Conservation (phyloP, 2,113 vertebrate genomes). For the Hydropotes inermis region DNA sequence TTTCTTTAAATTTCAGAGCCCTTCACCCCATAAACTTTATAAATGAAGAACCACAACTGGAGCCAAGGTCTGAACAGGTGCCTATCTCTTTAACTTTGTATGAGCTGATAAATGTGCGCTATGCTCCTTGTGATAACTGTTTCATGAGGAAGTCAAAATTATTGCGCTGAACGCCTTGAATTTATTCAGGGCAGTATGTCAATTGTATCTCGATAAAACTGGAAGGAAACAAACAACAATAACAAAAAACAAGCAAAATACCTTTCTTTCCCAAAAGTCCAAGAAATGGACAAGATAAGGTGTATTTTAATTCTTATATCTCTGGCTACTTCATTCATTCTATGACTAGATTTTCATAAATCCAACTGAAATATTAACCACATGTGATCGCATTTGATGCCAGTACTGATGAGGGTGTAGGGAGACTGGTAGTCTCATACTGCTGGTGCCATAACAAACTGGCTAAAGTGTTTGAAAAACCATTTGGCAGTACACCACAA, state of each 20-base stretch:
- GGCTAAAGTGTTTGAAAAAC: neutral
- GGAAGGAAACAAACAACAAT: neutral
- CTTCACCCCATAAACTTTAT: neutral
- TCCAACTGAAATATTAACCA: neutral
- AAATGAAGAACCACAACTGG: slow-evolving; percentile 41
- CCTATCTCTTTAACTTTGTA: neutral
- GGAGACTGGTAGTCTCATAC: neutral
- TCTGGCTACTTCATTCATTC: neutral
- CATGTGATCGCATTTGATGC: neutral
- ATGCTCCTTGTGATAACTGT: neutral
- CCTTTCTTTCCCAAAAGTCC: neutral
- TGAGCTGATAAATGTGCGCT: neutral
- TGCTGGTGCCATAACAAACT: neutral
- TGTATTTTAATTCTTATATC: neutral
- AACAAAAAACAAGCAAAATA: neutral
- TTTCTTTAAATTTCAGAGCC: neutral
- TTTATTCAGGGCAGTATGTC: neutral
- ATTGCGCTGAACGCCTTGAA: neutral
- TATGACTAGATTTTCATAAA: neutral
- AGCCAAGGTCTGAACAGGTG: slow-evolving; percentile 53
- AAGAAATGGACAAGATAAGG: neutral
- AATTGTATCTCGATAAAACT: neutral
- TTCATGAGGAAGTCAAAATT: neutral
- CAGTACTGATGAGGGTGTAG: neutral
- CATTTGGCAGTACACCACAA: neutral